Evolutionary conservation across 2,113 vertebrate genomes (phyloP).

Genomic region (Amphiprion ocellaris): DNA sequence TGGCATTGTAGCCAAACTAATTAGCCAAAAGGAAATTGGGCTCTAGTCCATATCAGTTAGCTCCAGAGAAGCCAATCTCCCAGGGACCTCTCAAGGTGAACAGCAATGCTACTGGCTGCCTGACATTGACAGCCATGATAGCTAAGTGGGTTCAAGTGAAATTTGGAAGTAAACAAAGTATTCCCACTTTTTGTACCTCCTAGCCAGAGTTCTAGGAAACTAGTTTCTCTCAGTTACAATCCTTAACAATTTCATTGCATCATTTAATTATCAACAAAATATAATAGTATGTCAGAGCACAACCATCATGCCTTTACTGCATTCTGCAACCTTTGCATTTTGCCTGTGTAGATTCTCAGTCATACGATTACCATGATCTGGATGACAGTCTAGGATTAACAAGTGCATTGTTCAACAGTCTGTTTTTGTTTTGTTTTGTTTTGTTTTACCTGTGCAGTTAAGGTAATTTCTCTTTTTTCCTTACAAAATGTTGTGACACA

Average conservation of each 20-base stretch:
- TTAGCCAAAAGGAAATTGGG: constrained; percentile 86
- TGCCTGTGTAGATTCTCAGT: no score
- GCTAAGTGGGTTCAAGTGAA: constrained; percentile 71
- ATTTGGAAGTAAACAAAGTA: constrained; percentile 65
- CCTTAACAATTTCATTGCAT: constrained; percentile 36
- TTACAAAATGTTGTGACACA: constrained; percentile 28
- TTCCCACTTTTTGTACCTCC: constrained; percentile 10
- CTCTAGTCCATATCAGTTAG: constrained; percentile 79
- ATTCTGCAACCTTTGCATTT: no score
- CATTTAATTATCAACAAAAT: neutral
- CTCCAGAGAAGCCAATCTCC: constrained; percentile 78
- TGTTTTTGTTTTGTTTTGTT: no score
- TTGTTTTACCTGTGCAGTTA: neutral
- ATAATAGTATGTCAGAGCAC: neutral
- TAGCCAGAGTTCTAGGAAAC: constrained; percentile 38
- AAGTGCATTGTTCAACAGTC: no score
- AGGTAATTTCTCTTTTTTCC: constrained; percentile 25
- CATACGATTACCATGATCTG: no score
- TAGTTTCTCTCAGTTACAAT: constrained; percentile 37
- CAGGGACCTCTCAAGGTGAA: constrained; percentile 76
- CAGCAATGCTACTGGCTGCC: constrained; percentile 46
- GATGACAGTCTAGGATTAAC: no score
- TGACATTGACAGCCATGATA: constrained; percentile 68
- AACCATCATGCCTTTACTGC: no score
- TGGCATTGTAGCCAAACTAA: constrained; percentile 82